These are phyloP conservation scores for Synanthedon myopaeformis DNA, from an alignment of 2,888 invertebrate genomes.

Conservation along the genomic window DNA sequence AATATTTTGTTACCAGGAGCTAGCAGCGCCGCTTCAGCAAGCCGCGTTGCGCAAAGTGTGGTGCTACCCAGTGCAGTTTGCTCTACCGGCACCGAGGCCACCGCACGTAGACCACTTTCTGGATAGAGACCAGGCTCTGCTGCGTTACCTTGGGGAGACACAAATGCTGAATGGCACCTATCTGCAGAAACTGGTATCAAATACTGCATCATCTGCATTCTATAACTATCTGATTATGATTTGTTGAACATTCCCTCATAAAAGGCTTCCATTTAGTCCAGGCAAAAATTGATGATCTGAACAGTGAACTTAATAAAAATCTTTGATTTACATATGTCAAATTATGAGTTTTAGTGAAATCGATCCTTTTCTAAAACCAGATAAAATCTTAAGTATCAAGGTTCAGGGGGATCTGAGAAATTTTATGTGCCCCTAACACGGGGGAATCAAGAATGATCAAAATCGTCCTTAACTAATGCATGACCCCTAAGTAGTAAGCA, in stretches of 20 bases:
- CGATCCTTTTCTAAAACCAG: too few species aligned
- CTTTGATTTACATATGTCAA: too few species aligned
- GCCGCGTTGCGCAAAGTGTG: constrained; percentile 88
- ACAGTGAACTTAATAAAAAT: too few species aligned
- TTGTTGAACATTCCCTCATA: too few species aligned
- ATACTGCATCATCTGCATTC: constrained; percentile 11
- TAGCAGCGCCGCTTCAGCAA: constrained; percentile 74
- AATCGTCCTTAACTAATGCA: background rate
- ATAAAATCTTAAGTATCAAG: too few species aligned
- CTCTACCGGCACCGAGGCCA: constrained; percentile 85
- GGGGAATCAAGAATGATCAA: too few species aligned
- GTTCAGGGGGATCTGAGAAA: too few species aligned
- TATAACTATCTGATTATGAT: background rate
- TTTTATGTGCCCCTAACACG: too few species aligned
- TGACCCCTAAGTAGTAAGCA: background rate
- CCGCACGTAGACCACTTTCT: constrained; percentile 89
- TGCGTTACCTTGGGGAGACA: constrained; percentile 90
- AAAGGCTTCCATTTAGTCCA: background rate
- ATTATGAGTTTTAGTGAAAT: too few species aligned
- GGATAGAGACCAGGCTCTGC: constrained; percentile 85
- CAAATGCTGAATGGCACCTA: constrained; percentile 87
- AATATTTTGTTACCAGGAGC: constrained; percentile 48
- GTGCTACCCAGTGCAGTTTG: constrained; percentile 95
- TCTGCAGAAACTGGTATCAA: constrained; percentile 86
- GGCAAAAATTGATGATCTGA: background rate